Evolutionary conservation across 2,888 invertebrate species (phyloP), one percentile per base, ranked within the genome.

Genomic region (Acronicta psi): DNA sequence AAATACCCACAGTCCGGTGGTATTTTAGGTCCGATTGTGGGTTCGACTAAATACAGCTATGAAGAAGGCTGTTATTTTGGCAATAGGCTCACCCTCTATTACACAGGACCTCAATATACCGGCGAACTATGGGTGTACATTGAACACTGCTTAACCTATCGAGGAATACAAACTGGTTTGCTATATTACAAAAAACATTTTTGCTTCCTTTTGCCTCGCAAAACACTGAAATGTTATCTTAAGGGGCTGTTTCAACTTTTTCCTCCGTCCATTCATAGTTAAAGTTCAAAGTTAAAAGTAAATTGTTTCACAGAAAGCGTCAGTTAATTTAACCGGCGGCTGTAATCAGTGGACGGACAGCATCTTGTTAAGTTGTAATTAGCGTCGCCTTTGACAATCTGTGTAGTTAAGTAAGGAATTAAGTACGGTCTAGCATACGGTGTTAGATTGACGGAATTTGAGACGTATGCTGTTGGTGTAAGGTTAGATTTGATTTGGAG

Each of bases 311-410:
- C 49, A 49, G 75, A 70, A 74, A 77, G 59, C 42, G 59, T 64
- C 54, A 53, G 75, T 67, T 77, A 77, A 77, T 60, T 77, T 54
- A 62, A 77, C 64, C 64, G 64, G 51, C 59, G 43, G 47, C 58
- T 45, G 59, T 67, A 77, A 75, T 75, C 75, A 75, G 62, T 44
- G 64, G 75, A 75, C 60, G 56, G 49, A 60, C 67, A 57, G 78
- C 72, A 71, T 75, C 75, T 75, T 71, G 75, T 75, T 75, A 75
- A 71, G 59, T 52, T 62, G 62, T 77, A 75, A 75, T 75, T 75
- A 77, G 58, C 59, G 54, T 77, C 54, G 60, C 59, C 74, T 75
- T 77, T 75, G 78, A 74, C 78, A 77, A 74, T 77, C 78, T 67
- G 78, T 67, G 72, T 67, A 74, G 61, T 77, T 75, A 77, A 67